Conservation (phyloP, 2,113 vertebrate species). For the Ptilorrhoa leucosticta region DNA sequence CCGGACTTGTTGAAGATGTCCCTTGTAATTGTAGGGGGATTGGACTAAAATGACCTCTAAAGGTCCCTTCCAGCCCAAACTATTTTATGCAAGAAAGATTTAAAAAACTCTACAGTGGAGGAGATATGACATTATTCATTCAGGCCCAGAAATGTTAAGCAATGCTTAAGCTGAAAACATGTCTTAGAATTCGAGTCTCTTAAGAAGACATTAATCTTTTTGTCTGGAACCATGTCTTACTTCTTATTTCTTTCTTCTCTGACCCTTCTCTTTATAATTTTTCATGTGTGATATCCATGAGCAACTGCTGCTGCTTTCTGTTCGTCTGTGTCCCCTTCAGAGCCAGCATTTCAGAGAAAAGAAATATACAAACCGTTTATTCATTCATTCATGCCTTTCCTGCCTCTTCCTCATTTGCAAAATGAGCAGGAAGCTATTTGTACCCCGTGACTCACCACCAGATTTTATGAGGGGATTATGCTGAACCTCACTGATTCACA, state of each 20-base stretch:
- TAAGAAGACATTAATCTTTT: background rate
- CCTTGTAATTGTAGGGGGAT: background rate
- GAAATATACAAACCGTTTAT: background rate
- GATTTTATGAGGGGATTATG: constrained; percentile 6
- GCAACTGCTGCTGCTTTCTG: background rate
- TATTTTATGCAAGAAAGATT: background rate
- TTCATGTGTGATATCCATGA: background rate
- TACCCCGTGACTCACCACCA: constrained; percentile 12
- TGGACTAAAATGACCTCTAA: background rate
- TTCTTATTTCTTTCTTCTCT: background rate
- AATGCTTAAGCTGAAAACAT: background rate
- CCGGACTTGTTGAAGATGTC: background rate
- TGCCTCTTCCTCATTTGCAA: background rate
- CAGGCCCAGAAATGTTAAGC: background rate
- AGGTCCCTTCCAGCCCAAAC: background rate
- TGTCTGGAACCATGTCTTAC: fast-evolving
- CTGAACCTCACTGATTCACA: constrained; percentile 3
- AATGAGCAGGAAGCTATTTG: background rate
- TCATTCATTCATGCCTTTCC: background rate
- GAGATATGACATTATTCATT: background rate
- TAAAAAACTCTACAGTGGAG: background rate
- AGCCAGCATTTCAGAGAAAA: background rate
- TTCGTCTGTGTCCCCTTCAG: background rate
- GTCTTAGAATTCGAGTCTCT: background rate
- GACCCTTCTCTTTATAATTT: background rate